Evolutionary conservation across 2,888 invertebrate genomes (phyloP), one percentile per base, ranked within the genome.

Genomic region (Trachelus stipa): DNA sequence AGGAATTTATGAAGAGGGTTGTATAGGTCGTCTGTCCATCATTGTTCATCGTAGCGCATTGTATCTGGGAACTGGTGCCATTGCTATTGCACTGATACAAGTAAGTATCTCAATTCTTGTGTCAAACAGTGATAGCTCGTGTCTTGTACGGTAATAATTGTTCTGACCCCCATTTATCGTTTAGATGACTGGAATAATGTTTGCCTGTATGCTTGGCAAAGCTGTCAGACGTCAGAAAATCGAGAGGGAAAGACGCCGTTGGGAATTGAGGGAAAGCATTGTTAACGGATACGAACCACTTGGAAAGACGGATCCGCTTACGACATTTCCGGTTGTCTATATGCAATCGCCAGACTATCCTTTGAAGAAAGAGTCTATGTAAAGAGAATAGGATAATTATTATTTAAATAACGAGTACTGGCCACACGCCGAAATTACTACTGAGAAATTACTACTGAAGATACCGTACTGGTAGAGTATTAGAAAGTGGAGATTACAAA

Each of bases 161-260:
- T 31, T 31, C 31, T 30, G 23, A 56, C 9, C 9, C 6, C 73
- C 12, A 0, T 34, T 73, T 74, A 30, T 69, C 34, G 74, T 93
- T 75, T 92, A 96, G 96, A 92, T 98, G 73, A 93, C 98, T 87
- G 98, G 98, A 83, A 96, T 98, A 75, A 93, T 97, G 81, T 97
- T 98, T 89, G 97, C 98, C 2, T 96, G 97, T 91, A 96, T 97
- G 92, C 92, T 98, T 91, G 98, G 97, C 79, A 95, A 96, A 88
- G 95, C 97, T 3, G 96, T 98, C 88, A 95, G 96, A 80, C 94
- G 94, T 81, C 94, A 96, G 80, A 96, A 96, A 90, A 94, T 94
- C 0, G 94, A 95, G 85, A 94, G 95, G 69, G 95, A 95, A 87
- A 94, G 95, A 78, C 93, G 95, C 76, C 94, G 94, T 76, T 95